Evolutionary conservation across 2,888 invertebrate species (phyloP).

Genomic region (Lasius fuliginosus): DNA sequence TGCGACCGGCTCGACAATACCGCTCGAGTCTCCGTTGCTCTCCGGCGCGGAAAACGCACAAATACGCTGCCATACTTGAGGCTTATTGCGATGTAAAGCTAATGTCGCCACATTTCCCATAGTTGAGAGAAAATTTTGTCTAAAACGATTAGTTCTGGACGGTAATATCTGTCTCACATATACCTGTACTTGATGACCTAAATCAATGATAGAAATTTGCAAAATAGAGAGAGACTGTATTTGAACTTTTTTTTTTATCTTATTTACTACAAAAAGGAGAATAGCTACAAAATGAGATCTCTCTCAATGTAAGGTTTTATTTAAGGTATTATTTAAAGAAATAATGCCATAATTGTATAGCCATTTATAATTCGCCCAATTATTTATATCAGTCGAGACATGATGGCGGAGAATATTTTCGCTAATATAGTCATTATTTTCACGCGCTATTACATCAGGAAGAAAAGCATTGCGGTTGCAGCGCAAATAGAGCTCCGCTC

Average conservation of each 20-base stretch:
- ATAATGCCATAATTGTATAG: neutral
- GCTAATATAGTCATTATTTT: conserved; percentile 22
- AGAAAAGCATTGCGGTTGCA: neutral
- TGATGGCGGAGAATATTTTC: conserved; percentile 1
- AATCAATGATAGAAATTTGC: neutral
- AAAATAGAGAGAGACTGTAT: neutral
- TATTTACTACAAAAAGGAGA: neutral
- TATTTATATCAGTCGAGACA: neutral
- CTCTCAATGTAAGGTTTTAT: neutral
- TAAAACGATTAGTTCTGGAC: conserved; percentile 12
- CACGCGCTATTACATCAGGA: neutral
- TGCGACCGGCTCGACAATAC: conserved; percentile 39
- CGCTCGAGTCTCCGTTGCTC: conserved; percentile 38
- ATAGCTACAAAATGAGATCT: neutral
- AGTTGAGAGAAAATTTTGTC: conserved; percentile 42
- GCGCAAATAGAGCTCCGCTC: conserved; percentile 26
- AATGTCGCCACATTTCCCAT: conserved; percentile 8
- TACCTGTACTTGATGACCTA: neutral
- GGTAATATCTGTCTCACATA: neutral
- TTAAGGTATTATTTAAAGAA: neutral
- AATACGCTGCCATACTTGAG: conserved; percentile 17
- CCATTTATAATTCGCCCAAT: neutral
- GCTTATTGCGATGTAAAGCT: conserved; percentile 23
- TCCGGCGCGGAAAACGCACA: conserved; percentile 47
- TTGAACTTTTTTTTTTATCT: neutral